Conservation (phyloP, 2,113 vertebrate genomes). For the Syngnathus floridae region DNA sequence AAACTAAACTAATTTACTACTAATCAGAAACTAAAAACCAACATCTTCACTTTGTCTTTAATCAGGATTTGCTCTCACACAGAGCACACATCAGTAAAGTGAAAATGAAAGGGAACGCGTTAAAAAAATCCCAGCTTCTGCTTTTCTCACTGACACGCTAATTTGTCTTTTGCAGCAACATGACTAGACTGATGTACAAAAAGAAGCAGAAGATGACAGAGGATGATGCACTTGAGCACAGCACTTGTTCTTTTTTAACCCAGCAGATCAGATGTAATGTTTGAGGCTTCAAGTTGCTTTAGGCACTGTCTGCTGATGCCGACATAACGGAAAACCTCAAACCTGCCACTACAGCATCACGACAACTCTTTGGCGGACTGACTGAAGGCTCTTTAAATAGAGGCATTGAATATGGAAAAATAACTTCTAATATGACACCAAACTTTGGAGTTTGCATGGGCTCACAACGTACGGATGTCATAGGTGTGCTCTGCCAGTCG, state of each 20-base stretch:
- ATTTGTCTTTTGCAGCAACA: constrained; percentile 36
- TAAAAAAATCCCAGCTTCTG: no score
- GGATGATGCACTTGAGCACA: constrained; percentile 30
- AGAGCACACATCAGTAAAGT: constrained; percentile 7
- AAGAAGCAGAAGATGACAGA: constrained; percentile 10
- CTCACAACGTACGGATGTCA: background rate
- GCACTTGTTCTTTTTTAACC: constrained; percentile 51
- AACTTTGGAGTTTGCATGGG: background rate
- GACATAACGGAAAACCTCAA: constrained; percentile 23
- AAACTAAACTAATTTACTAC: no score
- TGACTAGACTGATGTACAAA: constrained; percentile 13
- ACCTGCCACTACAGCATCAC: background rate
- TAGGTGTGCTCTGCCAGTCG: background rate
- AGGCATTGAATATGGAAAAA: background rate
- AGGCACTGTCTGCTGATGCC: constrained; percentile 42
- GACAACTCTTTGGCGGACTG: constrained; percentile 4
- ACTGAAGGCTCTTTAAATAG: background rate
- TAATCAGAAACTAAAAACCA: background rate
- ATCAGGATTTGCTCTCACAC: constrained; percentile 12
- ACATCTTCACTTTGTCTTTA: background rate
- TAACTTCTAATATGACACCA: background rate
- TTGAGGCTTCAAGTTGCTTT: constrained; percentile 49
- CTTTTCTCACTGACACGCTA: constrained; percentile 10
- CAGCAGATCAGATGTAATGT: constrained; percentile 50
- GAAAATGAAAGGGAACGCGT: constrained; percentile 11